Evolutionary conservation across 2,797 vertebrate genomes (phyloP).

Genomic region (Ctenopoma kingsleyae): DNA sequence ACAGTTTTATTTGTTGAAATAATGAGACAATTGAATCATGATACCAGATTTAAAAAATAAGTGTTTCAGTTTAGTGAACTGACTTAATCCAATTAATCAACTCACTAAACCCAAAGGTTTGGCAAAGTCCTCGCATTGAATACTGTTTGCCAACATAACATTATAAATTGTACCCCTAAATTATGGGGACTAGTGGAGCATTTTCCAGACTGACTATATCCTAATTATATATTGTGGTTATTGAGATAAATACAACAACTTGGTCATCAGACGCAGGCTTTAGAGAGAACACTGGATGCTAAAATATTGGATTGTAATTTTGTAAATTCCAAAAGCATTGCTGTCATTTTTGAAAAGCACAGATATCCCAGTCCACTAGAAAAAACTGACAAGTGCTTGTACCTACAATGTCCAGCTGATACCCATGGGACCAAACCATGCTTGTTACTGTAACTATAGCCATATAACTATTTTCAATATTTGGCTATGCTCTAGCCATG

Average conservation of each 20-base stretch:
- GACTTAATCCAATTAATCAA: conserved; percentile 50
- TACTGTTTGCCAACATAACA: conserved; percentile 4
- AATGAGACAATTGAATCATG: conserved; percentile 37
- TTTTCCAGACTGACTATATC: not conserved
- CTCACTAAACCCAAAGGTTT: conserved; percentile 33
- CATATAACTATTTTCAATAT: conserved; percentile 43
- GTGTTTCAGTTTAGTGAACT: conserved; percentile 50
- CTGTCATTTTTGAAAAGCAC: not conserved
- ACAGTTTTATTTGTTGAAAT: conserved; percentile 10
- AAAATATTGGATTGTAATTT: too few relatives aligned
- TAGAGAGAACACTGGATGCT: conserved; percentile 2
- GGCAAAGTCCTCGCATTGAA: conserved; percentile 24
- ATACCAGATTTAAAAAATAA: conserved; percentile 26
- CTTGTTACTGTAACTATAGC: conserved; percentile 8
- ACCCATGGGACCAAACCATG: conserved; percentile 2
- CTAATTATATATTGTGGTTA: not conserved
- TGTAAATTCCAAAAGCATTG: too few relatives aligned
- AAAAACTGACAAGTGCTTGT: not conserved
- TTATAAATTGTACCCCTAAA: conserved; percentile 9
- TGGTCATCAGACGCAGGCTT: not conserved
- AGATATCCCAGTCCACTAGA: not conserved
- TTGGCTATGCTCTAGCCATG: conserved; percentile 10
- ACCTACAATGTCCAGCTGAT: conserved; percentile 8
- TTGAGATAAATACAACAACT: not conserved
- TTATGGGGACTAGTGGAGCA: conserved; percentile 5